Conservation (phyloP, 2,113 vertebrate genomes). For the Misgurnus anguillicaudatus region DNA sequence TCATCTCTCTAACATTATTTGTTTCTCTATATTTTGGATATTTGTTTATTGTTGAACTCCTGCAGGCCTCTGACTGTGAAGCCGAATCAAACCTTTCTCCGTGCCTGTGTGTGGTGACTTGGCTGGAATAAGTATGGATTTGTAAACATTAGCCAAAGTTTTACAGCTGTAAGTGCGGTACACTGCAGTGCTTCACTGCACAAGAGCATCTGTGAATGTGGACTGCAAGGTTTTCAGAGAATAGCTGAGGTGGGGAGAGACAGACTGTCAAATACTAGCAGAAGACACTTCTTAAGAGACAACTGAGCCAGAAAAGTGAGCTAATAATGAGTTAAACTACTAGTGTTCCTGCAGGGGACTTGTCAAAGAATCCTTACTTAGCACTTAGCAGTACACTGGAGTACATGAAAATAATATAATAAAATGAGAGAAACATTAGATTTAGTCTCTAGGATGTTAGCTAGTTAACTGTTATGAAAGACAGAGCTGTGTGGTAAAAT, state of each 20-base stretch:
- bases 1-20: neutral
- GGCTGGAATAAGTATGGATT: slow-evolving; percentile 45
- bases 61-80: slow-evolving; percentile 20
- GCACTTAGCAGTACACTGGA: too few species aligned
- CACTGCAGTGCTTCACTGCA: slow-evolving; percentile 18
- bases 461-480: too few species aligned
- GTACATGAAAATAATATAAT: too few species aligned
- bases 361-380: too few species aligned
- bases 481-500: too few species aligned
- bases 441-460: too few species aligned
- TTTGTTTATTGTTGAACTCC: slow-evolving; percentile 3
- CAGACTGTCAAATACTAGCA: slow-evolving; percentile 10
- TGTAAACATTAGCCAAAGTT: slow-evolving; percentile 48
- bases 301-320: neutral
- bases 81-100: slow-evolving; percentile 33
- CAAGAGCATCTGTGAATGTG: slow-evolving; percentile 1
- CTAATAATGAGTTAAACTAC: too few species aligned
- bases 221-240: neutral
- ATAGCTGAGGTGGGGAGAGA: neutral
- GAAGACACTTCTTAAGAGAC: slow-evolving; percentile 26
- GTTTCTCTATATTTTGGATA: slow-evolving; percentile 1
- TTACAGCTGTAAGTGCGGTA: slow-evolving; percentile 36
- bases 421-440: too few species aligned
- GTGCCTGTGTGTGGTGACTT: slow-evolving; percentile 17
- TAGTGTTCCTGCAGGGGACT: too few species aligned